phyloP scores from a whole-genome alignment of 1,140 invertebrate species.

The Aphelinus certus region DNA sequence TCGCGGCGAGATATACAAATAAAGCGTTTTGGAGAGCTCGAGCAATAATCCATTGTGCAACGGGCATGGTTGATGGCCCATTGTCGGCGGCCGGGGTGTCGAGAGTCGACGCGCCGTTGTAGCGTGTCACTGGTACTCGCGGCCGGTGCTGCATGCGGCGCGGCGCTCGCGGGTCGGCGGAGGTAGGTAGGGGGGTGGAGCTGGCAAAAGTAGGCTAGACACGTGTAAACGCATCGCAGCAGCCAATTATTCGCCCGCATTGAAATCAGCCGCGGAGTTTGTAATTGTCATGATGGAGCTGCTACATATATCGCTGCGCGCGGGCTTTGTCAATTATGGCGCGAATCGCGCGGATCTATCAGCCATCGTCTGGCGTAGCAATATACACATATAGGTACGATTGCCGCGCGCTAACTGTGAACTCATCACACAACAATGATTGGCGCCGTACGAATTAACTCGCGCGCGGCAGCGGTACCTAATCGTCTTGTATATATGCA shows the following conservation, averaged over 20 bases:
- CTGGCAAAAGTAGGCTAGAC: slow-evolving; percentile 26
- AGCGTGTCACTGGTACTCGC: too few relatives aligned
- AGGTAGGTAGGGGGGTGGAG: too few relatives aligned
- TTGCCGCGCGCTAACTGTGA: slow-evolving; percentile 41
- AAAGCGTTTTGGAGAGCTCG: slow-evolving; percentile 18
- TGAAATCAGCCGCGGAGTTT: slow-evolving; percentile 47
- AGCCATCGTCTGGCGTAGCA: slow-evolving; percentile 9
- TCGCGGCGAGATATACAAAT: neutral
- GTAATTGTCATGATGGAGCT: slow-evolving; percentile 57
- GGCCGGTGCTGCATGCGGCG: too few relatives aligned
- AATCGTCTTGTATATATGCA: too few relatives aligned
- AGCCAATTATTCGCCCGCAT: slow-evolving; percentile 46
- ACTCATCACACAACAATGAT: slow-evolving; percentile 48
- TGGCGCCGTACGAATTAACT: slow-evolving; percentile 6
- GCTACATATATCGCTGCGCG: slow-evolving; percentile 45
- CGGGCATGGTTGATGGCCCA: slow-evolving; percentile 1
- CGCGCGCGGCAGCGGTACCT: too few relatives aligned
- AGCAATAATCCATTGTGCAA: slow-evolving; percentile 23
- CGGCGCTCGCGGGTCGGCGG: neutral
- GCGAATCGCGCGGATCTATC: slow-evolving; percentile 41
- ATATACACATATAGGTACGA: neutral
- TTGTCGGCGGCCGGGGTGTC: slow-evolving; percentile 2
- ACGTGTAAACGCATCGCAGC: slow-evolving; percentile 14
- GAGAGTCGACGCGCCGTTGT: neutral
- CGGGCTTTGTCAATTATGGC: slow-evolving; percentile 49